Base-by-base conservation (phyloP, 2,113 vertebrate species). In the Solea senegalensis region DNA sequence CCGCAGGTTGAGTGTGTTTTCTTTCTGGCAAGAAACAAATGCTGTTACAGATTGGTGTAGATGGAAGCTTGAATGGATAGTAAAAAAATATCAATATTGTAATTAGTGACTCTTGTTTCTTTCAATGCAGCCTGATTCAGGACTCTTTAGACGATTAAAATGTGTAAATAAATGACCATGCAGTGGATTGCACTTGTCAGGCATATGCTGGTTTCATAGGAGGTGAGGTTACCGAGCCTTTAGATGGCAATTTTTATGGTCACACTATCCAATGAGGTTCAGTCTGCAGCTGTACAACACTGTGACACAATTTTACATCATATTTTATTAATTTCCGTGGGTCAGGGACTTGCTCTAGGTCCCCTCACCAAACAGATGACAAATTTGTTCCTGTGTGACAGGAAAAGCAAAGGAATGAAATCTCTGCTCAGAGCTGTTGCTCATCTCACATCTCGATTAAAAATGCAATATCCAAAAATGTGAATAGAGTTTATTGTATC, bases 141-240 rank as follows among this genome's bases (percentile, higher is more conserved):
- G 34, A 34, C 34, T 34, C 34, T 34, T 34, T 34, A 34, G 34
- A 34, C 34, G 5, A 34, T 34, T 34, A 34, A 34, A 34, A 6
- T 34, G 34, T 34, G 34, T 4, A 34, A 34, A 34, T 34, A 34
- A 34, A 34, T 2, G 5, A 34, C 34, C 3, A 34, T 34, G 3
- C 34, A 34, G 34, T 34, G 34, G 34, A 3, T 34, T 6, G 21
- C 21, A 21, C 21, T 21, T 21, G 21, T 21, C 21, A 21, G 9
- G 48, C n/a, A n/a, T 7, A 7, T 49, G 48, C n/a, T n/a, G 63
- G 59, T 44, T 65, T 39, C 34, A 39, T 48, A 27, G 51, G 41
- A 54, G 21, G 60, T 16, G 56, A 56, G 63, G 56, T 56, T 60
- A 59, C 46, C 14, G 40, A 58, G 58, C 16, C 58, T 57, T 70